Evolutionary conservation across 2,888 invertebrate genomes (phyloP).

Genomic region (Caenorhabditis sp.): DNA sequence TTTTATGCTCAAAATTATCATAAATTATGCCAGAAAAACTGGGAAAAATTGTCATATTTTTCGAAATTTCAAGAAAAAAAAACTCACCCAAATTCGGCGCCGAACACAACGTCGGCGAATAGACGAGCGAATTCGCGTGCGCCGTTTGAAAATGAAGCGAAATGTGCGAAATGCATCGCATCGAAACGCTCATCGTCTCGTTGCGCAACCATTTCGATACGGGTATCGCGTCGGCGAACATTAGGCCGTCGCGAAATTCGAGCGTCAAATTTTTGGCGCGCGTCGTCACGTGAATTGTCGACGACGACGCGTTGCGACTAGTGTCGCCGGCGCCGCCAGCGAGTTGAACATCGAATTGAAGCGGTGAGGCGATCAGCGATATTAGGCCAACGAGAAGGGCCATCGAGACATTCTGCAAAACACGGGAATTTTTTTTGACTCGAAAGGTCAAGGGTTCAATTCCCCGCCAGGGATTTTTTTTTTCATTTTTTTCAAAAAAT

Average conservation of each 20-base stretch:
- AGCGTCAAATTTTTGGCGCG: conserved; percentile 26
- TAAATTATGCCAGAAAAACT: too few relatives aligned
- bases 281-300: conserved; percentile 15
- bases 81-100: conserved; percentile 30
- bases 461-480: too few relatives aligned
- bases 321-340: not conserved
- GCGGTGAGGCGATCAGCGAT: conserved; percentile 36
- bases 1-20: too few relatives aligned
- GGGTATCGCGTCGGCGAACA: conserved; percentile 36
- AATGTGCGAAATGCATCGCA: conserved; percentile 47
- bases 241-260: conserved; percentile 20
- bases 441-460: too few relatives aligned
- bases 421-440: not conserved
- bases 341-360: conserved; percentile 41
- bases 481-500: not conserved
- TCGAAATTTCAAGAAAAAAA: too few relatives aligned
- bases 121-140: conserved; percentile 43
- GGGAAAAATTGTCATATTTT: too few relatives aligned
- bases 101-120: conserved; percentile 52
- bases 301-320: not conserved
- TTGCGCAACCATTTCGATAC: conserved; percentile 30
- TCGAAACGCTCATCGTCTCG: conserved; percentile 31
- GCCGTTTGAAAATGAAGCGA: conserved; percentile 48
- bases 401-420: conserved; percentile 9
- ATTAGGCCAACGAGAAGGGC: conserved; percentile 26